Conservation (phyloP, 1,140 invertebrate genomes). For the Vanessa atalanta region DNA sequence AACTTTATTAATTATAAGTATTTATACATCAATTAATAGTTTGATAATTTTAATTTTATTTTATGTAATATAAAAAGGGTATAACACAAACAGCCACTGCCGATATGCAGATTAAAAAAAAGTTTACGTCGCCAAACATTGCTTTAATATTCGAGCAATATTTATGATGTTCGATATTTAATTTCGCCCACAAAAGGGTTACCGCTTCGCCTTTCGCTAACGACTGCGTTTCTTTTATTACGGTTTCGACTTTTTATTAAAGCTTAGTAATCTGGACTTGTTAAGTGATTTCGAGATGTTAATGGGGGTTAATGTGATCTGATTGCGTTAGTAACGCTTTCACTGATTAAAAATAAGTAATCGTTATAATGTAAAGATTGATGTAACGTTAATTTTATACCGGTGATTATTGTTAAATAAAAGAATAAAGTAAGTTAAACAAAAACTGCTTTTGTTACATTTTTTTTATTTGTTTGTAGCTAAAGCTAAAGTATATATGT, state of each 20-base stretch:
- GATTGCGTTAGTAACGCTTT: slow-evolving; percentile 38
- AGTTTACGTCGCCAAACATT: slow-evolving; percentile 28
- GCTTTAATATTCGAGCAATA: slow-evolving; percentile 50
- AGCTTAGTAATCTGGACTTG: slow-evolving; percentile 57
- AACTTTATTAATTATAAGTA: too few species aligned
- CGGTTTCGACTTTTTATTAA: slow-evolving; percentile 24
- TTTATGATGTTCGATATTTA: slow-evolving; percentile 60
- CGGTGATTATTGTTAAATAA: not conserved
- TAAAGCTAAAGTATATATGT: too few species aligned
- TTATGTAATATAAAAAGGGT: too few species aligned
- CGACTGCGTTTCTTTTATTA: slow-evolving; percentile 54
- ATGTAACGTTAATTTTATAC: not conserved
- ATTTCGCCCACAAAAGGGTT: slow-evolving; percentile 54
- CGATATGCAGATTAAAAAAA: slow-evolving; percentile 18
- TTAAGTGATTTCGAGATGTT: slow-evolving; percentile 66
- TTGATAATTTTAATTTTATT: too few species aligned
- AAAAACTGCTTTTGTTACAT: too few species aligned
- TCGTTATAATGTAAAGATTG: not conserved
- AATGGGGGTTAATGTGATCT: slow-evolving; percentile 59
- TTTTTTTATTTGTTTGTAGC: too few species aligned
- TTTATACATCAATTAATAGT: too few species aligned
- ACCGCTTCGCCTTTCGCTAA: slow-evolving; percentile 56
- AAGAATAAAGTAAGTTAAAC: too few species aligned
- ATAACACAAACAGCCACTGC: slow-evolving; percentile 6
- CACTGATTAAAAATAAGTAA: not conserved